Base-by-base conservation (phyloP, 2,797 vertebrate species). In the Cyprinodon diabolis region DNA sequence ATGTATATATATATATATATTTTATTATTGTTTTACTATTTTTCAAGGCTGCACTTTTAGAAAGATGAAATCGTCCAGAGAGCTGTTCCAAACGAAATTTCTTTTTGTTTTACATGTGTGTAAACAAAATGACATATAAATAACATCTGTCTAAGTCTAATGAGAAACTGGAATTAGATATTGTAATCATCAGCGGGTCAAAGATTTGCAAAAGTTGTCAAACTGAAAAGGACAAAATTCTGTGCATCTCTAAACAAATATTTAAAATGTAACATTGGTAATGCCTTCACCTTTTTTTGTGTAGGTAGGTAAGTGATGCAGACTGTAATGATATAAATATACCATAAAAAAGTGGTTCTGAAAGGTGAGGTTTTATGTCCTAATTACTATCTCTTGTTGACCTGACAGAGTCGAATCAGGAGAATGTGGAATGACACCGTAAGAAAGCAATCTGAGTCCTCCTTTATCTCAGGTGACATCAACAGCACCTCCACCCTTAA, bases 381-480 rank as follows among this genome's bases (percentile, higher is more conserved):
- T 94, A 93, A 92, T 80, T 78, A 82, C 78, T 93, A 86, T 93
- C 91, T 92, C 93, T 94, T 96, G 94, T 95, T 85, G 89, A 82
- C 94, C 95, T 92, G 90, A 96, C 96, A 99, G 98, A 99, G 98
- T 94, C 97, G 98, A 92, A 99, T 99, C 95, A 96, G 98, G 91
- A 97, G 98, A 94, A 99, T 99, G 97, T 99, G 98, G 98, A 99
- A 99, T 94, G 98, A 99, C 95, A 99, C 98, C 94, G 98, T 99
- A 95, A 96, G 98, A 95, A 99, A 99, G 94, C 98, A 99, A 87
- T 98, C 98, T 63, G 98, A 99, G 96, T 99, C 98, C 48, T 99
- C 98, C 93, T 99, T 99, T 96, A 99, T 99, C 96, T 99, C 98
- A 97, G 98, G 98, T 97, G 98, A 99, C 96, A 99, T 99, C 96